Evolutionary conservation across 2,113 vertebrate species (phyloP).

Genomic region (Circaetus gallicus): DNA sequence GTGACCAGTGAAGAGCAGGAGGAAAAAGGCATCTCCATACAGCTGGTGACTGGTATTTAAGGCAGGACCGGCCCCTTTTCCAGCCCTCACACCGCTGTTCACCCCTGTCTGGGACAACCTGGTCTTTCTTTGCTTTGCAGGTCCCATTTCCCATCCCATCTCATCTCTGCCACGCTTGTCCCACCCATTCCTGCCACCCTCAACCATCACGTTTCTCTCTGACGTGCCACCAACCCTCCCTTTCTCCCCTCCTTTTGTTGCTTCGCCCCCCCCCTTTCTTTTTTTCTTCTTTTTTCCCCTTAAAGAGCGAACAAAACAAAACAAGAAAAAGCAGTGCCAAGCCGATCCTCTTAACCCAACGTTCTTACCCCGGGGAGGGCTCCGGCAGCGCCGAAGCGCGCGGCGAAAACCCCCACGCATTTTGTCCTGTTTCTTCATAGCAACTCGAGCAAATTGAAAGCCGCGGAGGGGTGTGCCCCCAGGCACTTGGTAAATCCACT

Average conservation of each 20-base stretch:
- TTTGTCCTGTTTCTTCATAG: slow-evolving; percentile 35
- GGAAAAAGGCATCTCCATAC: neutral
- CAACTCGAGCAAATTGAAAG: slow-evolving; percentile 73
- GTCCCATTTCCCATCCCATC: neutral
- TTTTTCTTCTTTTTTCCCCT: neutral
- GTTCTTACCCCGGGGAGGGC: slow-evolving; percentile 49
- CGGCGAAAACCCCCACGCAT: neutral
- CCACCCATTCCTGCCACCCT: neutral
- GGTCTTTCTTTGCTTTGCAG: neutral
- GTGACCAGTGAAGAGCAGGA: neutral
- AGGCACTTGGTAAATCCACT: slow-evolving; percentile 76
- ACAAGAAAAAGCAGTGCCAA: slow-evolving; percentile 25
- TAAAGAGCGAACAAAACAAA: slow-evolving; percentile 44
- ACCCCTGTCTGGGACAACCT: neutral
- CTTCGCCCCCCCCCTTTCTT: fast-evolving
- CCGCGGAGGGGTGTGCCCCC: slow-evolving; percentile 73
- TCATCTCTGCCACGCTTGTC: neutral
- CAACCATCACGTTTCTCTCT: neutral
- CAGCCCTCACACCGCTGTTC: neutral
- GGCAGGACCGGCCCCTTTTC: neutral
- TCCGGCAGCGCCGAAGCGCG: neutral
- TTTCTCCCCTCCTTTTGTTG: neutral
- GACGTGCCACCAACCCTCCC: neutral
- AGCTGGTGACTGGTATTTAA: fast-evolving
- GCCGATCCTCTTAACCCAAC: slow-evolving; percentile 63